Conservation (phyloP, 2,113 vertebrate genomes). For the Cololabis saira region DNA sequence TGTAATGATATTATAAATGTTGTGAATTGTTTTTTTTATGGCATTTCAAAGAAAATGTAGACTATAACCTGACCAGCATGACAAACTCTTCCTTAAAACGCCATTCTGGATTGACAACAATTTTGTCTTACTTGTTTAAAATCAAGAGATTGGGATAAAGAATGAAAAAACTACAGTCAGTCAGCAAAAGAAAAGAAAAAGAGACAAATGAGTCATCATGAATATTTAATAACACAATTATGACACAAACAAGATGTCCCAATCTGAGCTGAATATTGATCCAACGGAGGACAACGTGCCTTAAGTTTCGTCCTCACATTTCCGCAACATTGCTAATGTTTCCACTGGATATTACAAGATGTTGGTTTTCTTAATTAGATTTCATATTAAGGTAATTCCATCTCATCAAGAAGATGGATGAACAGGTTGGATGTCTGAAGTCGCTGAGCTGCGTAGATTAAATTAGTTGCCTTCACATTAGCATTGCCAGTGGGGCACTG, state of each 20-base stretch:
- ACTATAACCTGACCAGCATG: too few species aligned
- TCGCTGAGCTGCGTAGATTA: constrained; percentile 27
- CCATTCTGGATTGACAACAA: too few species aligned
- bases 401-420: constrained; percentile 26
- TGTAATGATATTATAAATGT: too few species aligned
- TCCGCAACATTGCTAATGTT: neutral
- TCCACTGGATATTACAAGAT: neutral
- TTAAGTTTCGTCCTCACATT: neutral
- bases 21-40: too few species aligned
- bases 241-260: constrained; percentile 4
- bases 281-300: neutral
- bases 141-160: too few species aligned
- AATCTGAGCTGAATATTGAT: neutral
- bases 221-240: constrained; percentile 16
- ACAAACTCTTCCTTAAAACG: too few species aligned
- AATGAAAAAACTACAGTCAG: too few species aligned
- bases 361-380: neutral
- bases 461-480: constrained; percentile 32
- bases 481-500: constrained; percentile 19
- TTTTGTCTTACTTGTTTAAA: too few species aligned
- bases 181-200: neutral
- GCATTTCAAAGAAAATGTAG: too few species aligned
- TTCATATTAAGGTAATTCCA: constrained; percentile 13
- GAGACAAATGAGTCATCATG: constrained; percentile 2
- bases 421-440: constrained; percentile 4